Conservation (phyloP, 2,888 invertebrate genomes). For the Drosophila emarginata region DNA sequence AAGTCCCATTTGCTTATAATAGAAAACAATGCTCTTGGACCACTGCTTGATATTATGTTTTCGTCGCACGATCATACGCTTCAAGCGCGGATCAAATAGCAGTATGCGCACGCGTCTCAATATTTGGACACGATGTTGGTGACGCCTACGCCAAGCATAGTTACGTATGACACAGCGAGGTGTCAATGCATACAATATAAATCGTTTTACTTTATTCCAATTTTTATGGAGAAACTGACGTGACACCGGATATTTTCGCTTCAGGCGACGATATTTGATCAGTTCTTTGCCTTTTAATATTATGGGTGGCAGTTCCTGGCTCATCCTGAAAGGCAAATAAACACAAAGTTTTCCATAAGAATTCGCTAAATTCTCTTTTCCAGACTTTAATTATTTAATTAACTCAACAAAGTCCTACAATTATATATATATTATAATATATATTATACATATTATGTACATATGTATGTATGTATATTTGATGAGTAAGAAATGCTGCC, state of each 20-base stretch:
- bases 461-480: not conserved
- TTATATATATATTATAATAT: not conserved
- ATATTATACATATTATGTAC: too few relatives aligned
- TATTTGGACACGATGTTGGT: slow-evolving; percentile 59
- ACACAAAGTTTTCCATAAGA: not conserved
- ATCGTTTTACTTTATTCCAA: slow-evolving; percentile 70
- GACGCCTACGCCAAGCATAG: slow-evolving; percentile 65
- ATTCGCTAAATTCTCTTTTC: not conserved
- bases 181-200: slow-evolving; percentile 70
- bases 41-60: slow-evolving; percentile 71
- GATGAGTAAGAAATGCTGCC: slow-evolving; percentile 26
- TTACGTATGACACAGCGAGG: slow-evolving; percentile 72
- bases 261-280: slow-evolving; percentile 60
- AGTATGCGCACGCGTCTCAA: slow-evolving; percentile 61
- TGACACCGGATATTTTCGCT: slow-evolving; percentile 77
- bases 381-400: not conserved
- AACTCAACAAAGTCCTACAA: not conserved
- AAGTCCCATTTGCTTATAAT: slow-evolving; percentile 60
- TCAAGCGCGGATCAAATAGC: slow-evolving; percentile 74
- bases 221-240: slow-evolving; percentile 66
- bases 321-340: slow-evolving; percentile 42
- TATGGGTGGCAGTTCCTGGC: slow-evolving; percentile 49
- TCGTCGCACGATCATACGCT: slow-evolving; percentile 62
- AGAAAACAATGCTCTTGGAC: slow-evolving; percentile 69
- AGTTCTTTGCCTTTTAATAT: slow-evolving; percentile 56